Base-by-base conservation (phyloP, 2,113 vertebrate genomes). In the Malurus elegans region DNA sequence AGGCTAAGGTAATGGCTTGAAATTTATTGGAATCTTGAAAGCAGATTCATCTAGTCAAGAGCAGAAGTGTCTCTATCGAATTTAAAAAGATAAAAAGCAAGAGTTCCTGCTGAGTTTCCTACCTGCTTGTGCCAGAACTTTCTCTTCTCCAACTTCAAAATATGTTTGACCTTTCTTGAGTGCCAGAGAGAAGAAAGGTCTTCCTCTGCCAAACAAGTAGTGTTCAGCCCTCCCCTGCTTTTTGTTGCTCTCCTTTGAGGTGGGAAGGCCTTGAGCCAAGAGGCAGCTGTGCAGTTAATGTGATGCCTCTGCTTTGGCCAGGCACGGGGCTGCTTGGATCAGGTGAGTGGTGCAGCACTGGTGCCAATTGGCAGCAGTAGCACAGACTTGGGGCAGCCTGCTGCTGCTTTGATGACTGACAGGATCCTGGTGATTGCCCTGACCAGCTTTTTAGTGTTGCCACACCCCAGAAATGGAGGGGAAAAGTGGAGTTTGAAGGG, bases 111-210 rank as follows among this genome's bases (percentile, higher is more conserved):
- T 95, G 85, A 89, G 64, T 62, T 90, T 87, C 47, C 47, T 90
- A 44, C 60, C 44, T 10, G 2, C 53, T 61, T 93, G 58, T 95
- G 95, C 66, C 85, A 94, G 82, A 90, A 48, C 88, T 72, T 96
- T 93, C 82, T 96, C 82, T 91, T 92, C 66, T 92, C 65, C 86
- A 44, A 69, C 72, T 97, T 95, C 95, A 88, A 96, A 96, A 95
- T 66, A 38, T 88, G 8, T 95, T 95, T 95, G 50, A 83, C 51
- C 61, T 91, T 96, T 91, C 38, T 58, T 78, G 26, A 16, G 24
- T 84, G 64, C 66, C 92, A 91, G 79, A 72, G 42, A 92, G 67
- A 72, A 67, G 66, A 57, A 86, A 79, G 67, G 34, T 82, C 54
- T 31, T 18, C 8, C 45, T 92, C 57, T 61, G 90, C 57, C 79